phyloP scores from a whole-genome alignment of 2,888 invertebrate species.

The Cheilosia scutellata region DNA sequence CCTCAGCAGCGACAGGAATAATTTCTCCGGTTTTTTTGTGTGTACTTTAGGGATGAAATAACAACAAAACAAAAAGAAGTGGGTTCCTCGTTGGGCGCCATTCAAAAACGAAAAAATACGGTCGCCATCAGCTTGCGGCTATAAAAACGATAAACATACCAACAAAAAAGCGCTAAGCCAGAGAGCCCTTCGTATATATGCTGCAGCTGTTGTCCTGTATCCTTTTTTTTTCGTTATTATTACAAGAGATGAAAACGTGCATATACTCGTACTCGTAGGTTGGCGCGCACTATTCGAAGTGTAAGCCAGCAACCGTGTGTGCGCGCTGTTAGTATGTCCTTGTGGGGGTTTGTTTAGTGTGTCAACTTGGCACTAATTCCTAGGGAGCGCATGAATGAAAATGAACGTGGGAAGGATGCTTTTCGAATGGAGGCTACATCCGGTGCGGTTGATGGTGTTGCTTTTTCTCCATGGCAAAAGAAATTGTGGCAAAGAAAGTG shows the following conservation, averaged over 20 bases:
- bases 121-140: slow-evolving; percentile 53
- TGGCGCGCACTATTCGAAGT: slow-evolving; percentile 6
- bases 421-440: slow-evolving; percentile 40
- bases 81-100: slow-evolving; percentile 56
- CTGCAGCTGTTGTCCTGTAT: slow-evolving; percentile 55
- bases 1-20: slow-evolving; percentile 22
- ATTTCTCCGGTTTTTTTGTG: not conserved
- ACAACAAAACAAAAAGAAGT: not conserved
- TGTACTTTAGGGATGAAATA: slow-evolving; percentile 13
- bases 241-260: not conserved
- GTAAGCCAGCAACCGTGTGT: slow-evolving; percentile 39
- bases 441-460: slow-evolving; percentile 31
- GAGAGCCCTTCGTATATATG: not conserved
- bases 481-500: slow-evolving; percentile 34
- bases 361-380: slow-evolving; percentile 67
- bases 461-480: slow-evolving; percentile 2
- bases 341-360: slow-evolving; percentile 58
- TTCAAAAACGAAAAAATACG: slow-evolving; percentile 12
- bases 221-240: slow-evolving; percentile 1
- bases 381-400: slow-evolving; percentile 1
- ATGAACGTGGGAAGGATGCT: not conserved
- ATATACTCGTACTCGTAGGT: too few relatives aligned
- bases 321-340: slow-evolving; percentile 55
- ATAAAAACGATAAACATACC: slow-evolving; percentile 17
- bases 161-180: not conserved